Conservation (phyloP, 1,140 invertebrate species). For the Trachelipus rathkii region DNA sequence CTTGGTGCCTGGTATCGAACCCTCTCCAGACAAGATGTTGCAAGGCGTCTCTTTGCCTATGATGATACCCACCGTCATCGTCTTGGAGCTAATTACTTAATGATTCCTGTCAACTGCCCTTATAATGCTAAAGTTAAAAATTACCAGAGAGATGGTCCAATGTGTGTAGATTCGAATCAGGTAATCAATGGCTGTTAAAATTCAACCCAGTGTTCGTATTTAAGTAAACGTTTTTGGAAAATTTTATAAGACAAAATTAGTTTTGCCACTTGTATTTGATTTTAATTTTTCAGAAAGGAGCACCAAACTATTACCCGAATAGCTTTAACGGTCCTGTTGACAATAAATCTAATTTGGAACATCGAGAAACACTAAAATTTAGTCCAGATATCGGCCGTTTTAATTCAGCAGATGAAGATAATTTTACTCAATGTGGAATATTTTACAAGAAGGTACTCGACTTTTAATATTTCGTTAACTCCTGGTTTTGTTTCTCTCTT, state of each 20-base stretch:
- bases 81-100: constrained; percentile 85
- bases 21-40: constrained; percentile 91
- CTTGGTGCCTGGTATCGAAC: constrained; percentile 83
- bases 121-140: constrained; percentile 61
- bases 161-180: constrained; percentile 54
- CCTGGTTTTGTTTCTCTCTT: no score
- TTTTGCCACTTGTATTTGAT: no score
- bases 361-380: constrained; percentile 45
- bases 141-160: constrained; percentile 83
- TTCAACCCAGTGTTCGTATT: no score
- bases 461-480: no score
- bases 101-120: constrained; percentile 94
- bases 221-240: no score
- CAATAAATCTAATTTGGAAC: constrained; percentile 48
- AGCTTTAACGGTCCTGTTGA: constrained; percentile 64
- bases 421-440: constrained; percentile 73
- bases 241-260: no score
- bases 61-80: constrained; percentile 90
- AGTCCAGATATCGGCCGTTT: constrained; percentile 62
- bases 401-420: constrained; percentile 80
- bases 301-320: constrained; percentile 94
- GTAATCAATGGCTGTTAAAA: constrained; percentile 9
- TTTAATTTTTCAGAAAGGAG: constrained; percentile 56
- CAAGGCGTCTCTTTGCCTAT: constrained; percentile 88
- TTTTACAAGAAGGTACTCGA: constrained; percentile 65